A percentile compares a stretch with the other conserved stretches of the same genome.
phyloP scores from a whole-genome alignment of 1,140 invertebrate genomes.

The Pectinophora gossypiella region DNA sequence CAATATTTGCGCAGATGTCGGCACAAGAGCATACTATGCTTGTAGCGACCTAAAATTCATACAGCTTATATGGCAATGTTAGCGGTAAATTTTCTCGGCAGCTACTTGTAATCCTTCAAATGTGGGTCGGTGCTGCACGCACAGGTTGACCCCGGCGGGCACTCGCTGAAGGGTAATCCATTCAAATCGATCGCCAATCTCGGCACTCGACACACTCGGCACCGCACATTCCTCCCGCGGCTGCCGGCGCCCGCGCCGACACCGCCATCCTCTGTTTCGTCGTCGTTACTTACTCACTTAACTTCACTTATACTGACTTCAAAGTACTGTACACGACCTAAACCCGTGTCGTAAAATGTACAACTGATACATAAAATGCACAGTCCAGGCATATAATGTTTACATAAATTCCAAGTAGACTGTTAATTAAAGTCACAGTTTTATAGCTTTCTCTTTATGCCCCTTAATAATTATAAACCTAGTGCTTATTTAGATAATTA shows the following conservation, averaged over 20 bases:
- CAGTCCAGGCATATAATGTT: no score
- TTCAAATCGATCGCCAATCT: constrained; percentile 47
- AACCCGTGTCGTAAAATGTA: no score
- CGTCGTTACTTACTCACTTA: no score
- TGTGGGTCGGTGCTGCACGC: constrained; percentile 69
- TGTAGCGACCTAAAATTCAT: constrained; percentile 73
- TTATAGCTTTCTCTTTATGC: constrained; percentile 16
- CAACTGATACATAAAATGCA: no score
- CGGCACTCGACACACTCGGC: constrained; percentile 11
- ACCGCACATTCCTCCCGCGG: constrained; percentile 5
- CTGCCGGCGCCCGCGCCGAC: background rate
- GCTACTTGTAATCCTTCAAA: constrained; percentile 72
- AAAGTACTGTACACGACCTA: no score
- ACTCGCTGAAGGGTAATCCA: constrained; percentile 48
- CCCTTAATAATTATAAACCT: constrained; percentile 19
- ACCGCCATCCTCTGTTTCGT: background rate
- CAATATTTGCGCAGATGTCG: constrained; percentile 74
- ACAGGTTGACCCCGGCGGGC: constrained; percentile 56
- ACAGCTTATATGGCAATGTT: constrained; percentile 72
- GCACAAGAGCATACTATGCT: constrained; percentile 68
- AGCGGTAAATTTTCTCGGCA: constrained; percentile 74
- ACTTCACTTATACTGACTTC: no score
- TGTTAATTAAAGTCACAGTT: constrained; percentile 20
- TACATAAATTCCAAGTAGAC: constrained; percentile 3
- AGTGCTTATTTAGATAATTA: constrained; percentile 16